A percentile compares a stretch with the other conserved stretches of the same genome.
phyloP scores from a whole-genome alignment of 1,140 invertebrate species.

The Steinernema khuongi region DNA sequence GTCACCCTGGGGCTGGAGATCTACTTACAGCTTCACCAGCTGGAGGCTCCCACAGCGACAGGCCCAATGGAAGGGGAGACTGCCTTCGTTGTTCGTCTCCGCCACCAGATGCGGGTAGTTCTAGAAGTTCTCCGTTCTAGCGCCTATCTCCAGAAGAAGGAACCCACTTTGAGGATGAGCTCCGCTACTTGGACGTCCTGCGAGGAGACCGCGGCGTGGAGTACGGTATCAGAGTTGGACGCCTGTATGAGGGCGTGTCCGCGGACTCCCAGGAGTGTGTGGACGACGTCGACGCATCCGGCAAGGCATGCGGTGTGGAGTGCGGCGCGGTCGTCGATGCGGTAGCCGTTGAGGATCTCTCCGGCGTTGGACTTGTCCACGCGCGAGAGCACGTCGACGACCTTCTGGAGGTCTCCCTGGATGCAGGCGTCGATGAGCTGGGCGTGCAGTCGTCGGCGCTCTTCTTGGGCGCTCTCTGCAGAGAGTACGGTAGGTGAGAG shows the following conservation, averaged over 20 bases:
- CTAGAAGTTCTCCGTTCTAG: slow-evolving; percentile 60
- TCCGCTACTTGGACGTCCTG: slow-evolving; percentile 70
- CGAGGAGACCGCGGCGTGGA: slow-evolving; percentile 76
- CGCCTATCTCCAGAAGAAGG: slow-evolving; percentile 16
- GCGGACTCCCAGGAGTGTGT: slow-evolving; percentile 72
- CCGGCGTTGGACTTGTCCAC: slow-evolving; percentile 27
- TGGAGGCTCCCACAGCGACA: slow-evolving; percentile 76
- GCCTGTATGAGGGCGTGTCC: slow-evolving; percentile 80
- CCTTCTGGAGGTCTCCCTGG: slow-evolving; percentile 34
- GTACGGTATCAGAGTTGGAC: slow-evolving; percentile 80
- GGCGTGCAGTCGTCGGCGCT: slow-evolving; percentile 28
- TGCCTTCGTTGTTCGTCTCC: slow-evolving; percentile 79
- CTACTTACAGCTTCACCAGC: slow-evolving; percentile 41
- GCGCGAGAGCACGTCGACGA: slow-evolving; percentile 21
- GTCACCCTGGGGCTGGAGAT: background rate
- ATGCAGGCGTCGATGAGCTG: slow-evolving; percentile 44
- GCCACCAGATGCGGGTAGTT: slow-evolving; percentile 67
- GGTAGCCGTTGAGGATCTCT: slow-evolving; percentile 27
- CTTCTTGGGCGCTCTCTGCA: slow-evolving; percentile 44
- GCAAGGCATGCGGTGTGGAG: slow-evolving; percentile 71
- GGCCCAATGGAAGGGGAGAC: slow-evolving; percentile 84
- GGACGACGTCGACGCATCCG: slow-evolving; percentile 74
- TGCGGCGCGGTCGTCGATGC: slow-evolving; percentile 37
- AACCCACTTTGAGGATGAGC: slow-evolving; percentile 67
- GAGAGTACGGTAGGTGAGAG: background rate